These are phyloP conservation scores for Congeria kusceri DNA, from an alignment of 2,888 invertebrate genomes.

Conservation along the genomic window DNA sequence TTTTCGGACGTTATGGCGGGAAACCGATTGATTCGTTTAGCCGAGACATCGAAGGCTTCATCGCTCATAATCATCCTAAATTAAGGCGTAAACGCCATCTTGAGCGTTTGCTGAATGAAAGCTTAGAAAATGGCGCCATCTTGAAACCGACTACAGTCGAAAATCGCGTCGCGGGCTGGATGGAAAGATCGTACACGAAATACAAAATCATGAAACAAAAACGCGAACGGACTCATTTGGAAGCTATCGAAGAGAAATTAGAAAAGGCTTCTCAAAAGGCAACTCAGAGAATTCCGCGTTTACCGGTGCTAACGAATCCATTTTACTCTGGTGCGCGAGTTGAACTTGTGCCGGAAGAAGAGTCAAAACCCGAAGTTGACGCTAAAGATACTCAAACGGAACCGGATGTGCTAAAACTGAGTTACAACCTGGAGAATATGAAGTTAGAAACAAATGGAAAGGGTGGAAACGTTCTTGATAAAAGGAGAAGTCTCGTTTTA, in stretches of 20 bases:
- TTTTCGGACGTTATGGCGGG: constrained; percentile 73
- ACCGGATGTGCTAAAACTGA: constrained; percentile 27
- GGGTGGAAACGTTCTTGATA: not conserved
- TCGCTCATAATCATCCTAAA: constrained; percentile 72
- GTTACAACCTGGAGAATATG: constrained; percentile 27
- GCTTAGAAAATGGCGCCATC: constrained; percentile 67
- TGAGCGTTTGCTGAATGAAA: constrained; percentile 63
- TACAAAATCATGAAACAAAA: constrained; percentile 51
- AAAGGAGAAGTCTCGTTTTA: constrained; percentile 33
- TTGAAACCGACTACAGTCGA: constrained; percentile 55
- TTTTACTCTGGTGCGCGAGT: constrained; percentile 23
- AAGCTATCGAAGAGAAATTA: constrained; percentile 43
- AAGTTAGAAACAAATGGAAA: constrained; percentile 12
- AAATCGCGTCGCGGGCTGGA: constrained; percentile 23
- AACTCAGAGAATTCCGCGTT: constrained; percentile 21
- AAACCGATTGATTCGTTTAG: constrained; percentile 69
- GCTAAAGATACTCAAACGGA: too few species aligned
- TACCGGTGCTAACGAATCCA: constrained; percentile 51
- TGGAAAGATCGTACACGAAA: constrained; percentile 60
- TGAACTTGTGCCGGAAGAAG: constrained; percentile 28
- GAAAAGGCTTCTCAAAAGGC: not conserved
- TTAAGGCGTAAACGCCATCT: constrained; percentile 67
- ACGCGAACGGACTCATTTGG: constrained; percentile 40
- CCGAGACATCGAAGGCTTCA: constrained; percentile 72
- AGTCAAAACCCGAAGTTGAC: constrained; percentile 21